Base-by-base conservation (phyloP, 2,888 invertebrate genomes). In the Aethes cnicana region DNA sequence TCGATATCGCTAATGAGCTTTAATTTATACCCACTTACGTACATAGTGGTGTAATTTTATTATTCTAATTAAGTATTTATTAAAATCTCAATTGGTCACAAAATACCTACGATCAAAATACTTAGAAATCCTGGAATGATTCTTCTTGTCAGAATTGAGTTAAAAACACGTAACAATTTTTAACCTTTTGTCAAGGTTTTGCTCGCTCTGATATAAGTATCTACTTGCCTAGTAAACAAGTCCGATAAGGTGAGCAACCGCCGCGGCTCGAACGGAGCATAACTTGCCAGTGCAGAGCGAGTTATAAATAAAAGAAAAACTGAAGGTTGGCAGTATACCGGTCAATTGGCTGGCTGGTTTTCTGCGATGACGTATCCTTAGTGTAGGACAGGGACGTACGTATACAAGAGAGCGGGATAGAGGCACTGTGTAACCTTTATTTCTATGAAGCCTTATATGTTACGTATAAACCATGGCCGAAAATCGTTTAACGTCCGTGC, bases 291-390 rank as follows among this genome's bases (percentile, higher is more conserved):
- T 77, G 70, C 82, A 74, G 74, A 85, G 85, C 86, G 81, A 85
- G 86, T 84, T 86, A 86, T 83, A 88, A 87, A 87, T 86, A 87
- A 88, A 85, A 83, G 76, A 86, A 88, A 87, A 88, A 88, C 87
- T 87, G 88, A 88, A 89, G 88, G 88, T 86, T 89, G 87, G 79
- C 86, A 77, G 82, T 86, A 84, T 84, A 86, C 88, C 83, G 89
- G 89, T 87, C 88, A 88, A 87, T 87, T 84, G 89, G 86, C 82
- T 87, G 85, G 84, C 83, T 87, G 84, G 86, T 86, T 85, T n/a
- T 82, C 82, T 84, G 85, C 84, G 81, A 75, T 88, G 88, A 89
- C 89, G 89, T 83, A 80, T 75, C 70, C 66, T 59, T 61, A 55
- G 70, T 61, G 77, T 62, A 73, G 69, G 72, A 71, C 70, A 64